These are phyloP conservation scores for Cephalopterus ornatus DNA, from an alignment of 2,113 vertebrate species.

Conservation along the genomic window DNA sequence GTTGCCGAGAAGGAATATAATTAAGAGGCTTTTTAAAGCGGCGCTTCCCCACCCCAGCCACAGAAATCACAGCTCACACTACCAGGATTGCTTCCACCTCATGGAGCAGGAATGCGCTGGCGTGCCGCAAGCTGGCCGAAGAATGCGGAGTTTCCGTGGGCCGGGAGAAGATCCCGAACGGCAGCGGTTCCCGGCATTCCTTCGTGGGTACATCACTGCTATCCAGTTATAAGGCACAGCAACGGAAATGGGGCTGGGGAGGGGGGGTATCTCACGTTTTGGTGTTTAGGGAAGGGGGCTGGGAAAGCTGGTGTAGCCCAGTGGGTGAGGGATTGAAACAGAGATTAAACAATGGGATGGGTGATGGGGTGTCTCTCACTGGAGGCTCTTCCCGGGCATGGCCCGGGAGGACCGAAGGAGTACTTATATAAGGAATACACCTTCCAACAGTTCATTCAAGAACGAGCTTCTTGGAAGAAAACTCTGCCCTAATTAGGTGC, in stretches of 20 bases:
- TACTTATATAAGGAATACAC: neutral
- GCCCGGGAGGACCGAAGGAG: neutral
- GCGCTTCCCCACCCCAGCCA: constrained; percentile 66
- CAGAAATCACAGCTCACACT: constrained; percentile 62
- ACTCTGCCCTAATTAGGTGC: constrained; percentile 16
- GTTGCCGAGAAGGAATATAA: constrained; percentile 74
- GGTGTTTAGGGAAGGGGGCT: neutral
- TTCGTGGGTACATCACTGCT: constrained; percentile 77
- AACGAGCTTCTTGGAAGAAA: neutral
- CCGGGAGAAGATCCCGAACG: constrained; percentile 78
- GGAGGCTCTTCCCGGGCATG: rapidly evolving
- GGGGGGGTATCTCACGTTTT: neutral
- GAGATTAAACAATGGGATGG: neutral
- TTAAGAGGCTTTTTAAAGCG: constrained; percentile 77
- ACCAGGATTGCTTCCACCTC: constrained; percentile 83
- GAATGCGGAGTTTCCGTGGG: constrained; percentile 90
- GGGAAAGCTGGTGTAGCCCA: neutral
- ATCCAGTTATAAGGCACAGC: constrained; percentile 1
- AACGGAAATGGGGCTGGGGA: neutral
- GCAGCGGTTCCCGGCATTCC: constrained; percentile 81
- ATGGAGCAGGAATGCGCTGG: constrained; percentile 91
- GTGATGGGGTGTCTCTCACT: rapidly evolving
- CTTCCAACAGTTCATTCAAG: constrained; percentile 9
- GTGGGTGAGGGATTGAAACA: rapidly evolving
- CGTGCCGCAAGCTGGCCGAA: constrained; percentile 83